These are phyloP conservation scores for Pelodiscus sinensis DNA, from an alignment of 2,113 vertebrate genomes.

Conservation along the genomic window DNA sequence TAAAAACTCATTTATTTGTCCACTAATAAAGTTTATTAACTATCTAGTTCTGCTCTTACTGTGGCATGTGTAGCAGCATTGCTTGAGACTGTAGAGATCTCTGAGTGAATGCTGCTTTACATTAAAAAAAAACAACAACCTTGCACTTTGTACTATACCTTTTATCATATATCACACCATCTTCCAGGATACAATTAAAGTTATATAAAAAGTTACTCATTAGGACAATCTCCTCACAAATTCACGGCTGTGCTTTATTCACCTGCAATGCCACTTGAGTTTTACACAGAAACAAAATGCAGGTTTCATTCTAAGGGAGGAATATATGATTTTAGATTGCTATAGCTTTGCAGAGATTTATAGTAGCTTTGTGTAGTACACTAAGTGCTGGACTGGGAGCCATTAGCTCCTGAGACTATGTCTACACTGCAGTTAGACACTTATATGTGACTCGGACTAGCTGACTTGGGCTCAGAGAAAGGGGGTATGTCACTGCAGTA, in stretches of 20 bases:
- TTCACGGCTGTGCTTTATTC: background rate
- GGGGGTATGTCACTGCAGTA: too few relatives aligned
- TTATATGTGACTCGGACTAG: too few relatives aligned
- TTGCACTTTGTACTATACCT: background rate
- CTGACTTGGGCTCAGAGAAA: too few relatives aligned
- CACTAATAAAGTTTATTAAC: background rate
- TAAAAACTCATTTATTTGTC: background rate
- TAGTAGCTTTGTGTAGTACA: background rate
- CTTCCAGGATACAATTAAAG: background rate
- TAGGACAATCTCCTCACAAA: background rate
- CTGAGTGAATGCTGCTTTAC: background rate
- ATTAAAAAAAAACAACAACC: conserved; percentile 4
- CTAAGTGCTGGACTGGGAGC: background rate
- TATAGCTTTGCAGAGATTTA: background rate
- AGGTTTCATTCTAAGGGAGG: fast-evolving
- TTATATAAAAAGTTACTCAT: background rate
- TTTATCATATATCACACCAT: background rate
- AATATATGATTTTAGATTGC: background rate
- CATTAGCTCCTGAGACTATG: too few relatives aligned
- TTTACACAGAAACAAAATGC: background rate
- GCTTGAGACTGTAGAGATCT: background rate
- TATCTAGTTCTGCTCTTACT: background rate
- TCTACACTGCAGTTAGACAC: too few relatives aligned
- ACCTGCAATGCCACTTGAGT: background rate
- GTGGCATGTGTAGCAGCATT: background rate